A percentile compares a stretch with the other conserved stretches of the same genome.
These are phyloP conservation scores for Circaetus cinerascens DNA, from an alignment of 2,113 vertebrate species.

Conservation along the genomic window DNA sequence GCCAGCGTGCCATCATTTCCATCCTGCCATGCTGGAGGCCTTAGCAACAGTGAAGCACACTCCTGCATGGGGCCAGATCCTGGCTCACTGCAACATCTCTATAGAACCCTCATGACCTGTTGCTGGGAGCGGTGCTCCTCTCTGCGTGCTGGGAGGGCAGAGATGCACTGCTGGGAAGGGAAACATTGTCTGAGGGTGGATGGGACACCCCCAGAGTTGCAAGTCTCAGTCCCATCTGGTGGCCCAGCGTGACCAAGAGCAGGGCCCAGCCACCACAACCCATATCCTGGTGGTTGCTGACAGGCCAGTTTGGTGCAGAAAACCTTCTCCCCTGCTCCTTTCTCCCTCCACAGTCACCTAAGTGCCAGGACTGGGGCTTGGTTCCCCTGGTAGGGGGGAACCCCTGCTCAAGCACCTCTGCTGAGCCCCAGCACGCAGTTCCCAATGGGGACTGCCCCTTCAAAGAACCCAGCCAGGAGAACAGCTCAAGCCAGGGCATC, in stretches of 20 bases:
- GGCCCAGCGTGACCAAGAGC: background rate
- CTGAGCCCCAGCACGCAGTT: background rate
- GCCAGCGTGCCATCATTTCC: accelerated
- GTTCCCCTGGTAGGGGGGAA: background rate
- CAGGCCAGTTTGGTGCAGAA: background rate
- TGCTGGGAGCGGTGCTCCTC: background rate
- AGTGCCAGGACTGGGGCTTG: background rate
- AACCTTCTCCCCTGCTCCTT: background rate
- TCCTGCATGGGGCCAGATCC: background rate
- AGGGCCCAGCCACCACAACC: background rate
- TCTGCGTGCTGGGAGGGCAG: background rate
- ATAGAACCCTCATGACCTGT: background rate
- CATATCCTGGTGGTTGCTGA: background rate
- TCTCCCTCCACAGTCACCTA: background rate
- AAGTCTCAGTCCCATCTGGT: background rate
- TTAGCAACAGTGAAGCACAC: background rate
- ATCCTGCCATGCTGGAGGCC: background rate
- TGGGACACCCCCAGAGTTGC: background rate
- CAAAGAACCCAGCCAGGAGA: background rate
- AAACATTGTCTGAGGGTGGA: accelerated
- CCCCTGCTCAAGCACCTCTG: background rate
- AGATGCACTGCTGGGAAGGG: background rate
- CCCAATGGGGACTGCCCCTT: background rate
- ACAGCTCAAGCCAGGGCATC: background rate
- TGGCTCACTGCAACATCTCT: background rate